A percentile compares a stretch with the other conserved stretches of the same genome.
These are phyloP conservation scores for Oplegnathus fasciatus DNA, from an alignment of 2,113 vertebrate species.

Conservation along the genomic window DNA sequence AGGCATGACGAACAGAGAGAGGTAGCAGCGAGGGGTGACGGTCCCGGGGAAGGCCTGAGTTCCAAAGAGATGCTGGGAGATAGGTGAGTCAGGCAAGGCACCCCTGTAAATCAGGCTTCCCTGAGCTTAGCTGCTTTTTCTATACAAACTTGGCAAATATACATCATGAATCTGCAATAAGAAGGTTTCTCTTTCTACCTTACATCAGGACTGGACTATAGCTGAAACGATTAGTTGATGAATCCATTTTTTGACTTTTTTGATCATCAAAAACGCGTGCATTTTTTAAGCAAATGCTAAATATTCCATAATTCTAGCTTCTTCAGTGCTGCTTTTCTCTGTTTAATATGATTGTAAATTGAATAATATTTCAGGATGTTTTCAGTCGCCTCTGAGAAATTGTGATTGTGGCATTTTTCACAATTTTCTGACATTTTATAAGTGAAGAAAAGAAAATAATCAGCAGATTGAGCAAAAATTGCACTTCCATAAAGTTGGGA, in stretches of 20 bases:
- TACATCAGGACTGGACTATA: not conserved
- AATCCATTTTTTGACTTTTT: not conserved
- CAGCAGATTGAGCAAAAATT: not conserved
- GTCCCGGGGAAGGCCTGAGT: not conserved
- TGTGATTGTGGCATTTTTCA: too few relatives aligned
- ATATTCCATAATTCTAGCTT: not conserved
- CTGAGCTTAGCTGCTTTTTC: not conserved
- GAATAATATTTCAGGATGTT: not conserved
- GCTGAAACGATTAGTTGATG: not conserved
- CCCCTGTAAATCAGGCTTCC: not conserved
- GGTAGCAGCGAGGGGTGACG: not conserved
- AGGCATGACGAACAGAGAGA: conserved; percentile 12
- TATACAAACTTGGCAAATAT: not conserved
- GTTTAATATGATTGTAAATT: not conserved
- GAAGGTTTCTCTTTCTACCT: not conserved
- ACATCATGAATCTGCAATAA: not conserved
- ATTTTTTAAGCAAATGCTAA: not conserved
- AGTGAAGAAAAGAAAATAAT: too few relatives aligned
- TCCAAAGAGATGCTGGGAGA: not conserved
- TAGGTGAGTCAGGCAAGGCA: too few relatives aligned
- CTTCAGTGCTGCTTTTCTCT: not conserved
- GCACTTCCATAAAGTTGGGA: not conserved
- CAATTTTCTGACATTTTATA: too few relatives aligned
- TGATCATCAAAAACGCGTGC: too few relatives aligned
- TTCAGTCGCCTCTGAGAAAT: not conserved